Conservation (phyloP, 2,113 vertebrate species). For the Chaetops frenatus region DNA sequence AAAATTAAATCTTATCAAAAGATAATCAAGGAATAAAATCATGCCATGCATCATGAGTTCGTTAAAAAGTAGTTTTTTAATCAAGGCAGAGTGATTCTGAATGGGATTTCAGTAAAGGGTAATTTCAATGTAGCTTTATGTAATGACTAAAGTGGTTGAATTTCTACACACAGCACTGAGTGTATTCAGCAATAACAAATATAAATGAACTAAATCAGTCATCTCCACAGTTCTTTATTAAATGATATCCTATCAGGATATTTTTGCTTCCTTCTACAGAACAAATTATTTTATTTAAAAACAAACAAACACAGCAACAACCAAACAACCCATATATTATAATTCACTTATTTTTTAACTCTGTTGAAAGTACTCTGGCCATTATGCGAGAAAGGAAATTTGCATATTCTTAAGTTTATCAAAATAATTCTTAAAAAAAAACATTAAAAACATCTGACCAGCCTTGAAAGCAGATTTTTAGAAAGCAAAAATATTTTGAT, state of each 20-base stretch:
- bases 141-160: not conserved
- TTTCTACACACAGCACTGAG: not conserved
- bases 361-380: not conserved
- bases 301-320: not conserved
- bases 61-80: not conserved
- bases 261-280: not conserved
- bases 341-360: no score
- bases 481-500: not conserved
- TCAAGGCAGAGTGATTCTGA: not conserved
- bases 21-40: not conserved
- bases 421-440: accelerated
- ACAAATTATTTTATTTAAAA: not conserved
- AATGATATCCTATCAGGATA: not conserved
- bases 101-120: not conserved
- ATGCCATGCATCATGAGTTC: not conserved
- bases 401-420: not conserved
- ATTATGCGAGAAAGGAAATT: not conserved
- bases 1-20: not conserved
- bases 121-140: not conserved
- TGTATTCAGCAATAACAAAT: not conserved
- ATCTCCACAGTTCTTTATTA: not conserved
- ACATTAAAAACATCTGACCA: accelerated
- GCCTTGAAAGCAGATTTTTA: not conserved
- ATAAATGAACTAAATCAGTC: not conserved
- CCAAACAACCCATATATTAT: not conserved